Evolutionary conservation across 2,888 invertebrate genomes (phyloP).

Genomic region (Caenorhabditis sp.): DNA sequence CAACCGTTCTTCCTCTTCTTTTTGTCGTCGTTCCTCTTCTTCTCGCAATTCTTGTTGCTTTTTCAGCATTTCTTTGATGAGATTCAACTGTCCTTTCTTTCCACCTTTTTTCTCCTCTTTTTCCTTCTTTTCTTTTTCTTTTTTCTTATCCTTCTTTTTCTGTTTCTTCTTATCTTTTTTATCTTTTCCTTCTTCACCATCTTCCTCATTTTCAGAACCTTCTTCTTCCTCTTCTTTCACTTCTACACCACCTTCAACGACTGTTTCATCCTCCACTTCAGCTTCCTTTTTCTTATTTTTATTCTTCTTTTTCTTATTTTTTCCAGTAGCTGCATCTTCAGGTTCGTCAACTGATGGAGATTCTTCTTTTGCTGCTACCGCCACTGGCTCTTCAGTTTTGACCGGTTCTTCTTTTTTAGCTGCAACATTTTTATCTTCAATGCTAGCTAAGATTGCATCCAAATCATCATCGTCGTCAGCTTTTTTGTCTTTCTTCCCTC

Average conservation of each 20-base stretch:
- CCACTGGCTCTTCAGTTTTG: too few relatives aligned
- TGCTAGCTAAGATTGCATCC: constrained; percentile 55
- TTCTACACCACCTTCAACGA: constrained; percentile 27
- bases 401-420: constrained; percentile 11
- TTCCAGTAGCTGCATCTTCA: constrained; percentile 19
- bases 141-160: constrained; percentile 49
- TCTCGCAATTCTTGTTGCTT: constrained; percentile 77
- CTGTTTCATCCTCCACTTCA: constrained; percentile 10
- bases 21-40: constrained; percentile 75
- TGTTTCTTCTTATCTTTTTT: constrained; percentile 35
- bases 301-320: constrained; percentile 52
- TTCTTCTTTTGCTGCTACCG: constrained; percentile 14
- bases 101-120: constrained; percentile 39
- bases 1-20: constrained; percentile 76
- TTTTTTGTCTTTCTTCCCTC: constrained; percentile 41
- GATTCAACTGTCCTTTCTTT: constrained; percentile 43
- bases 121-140: constrained; percentile 55
- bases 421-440: constrained; percentile 28
- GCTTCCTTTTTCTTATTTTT: constrained; percentile 41
- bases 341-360: constrained; percentile 14
- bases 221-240: constrained; percentile 28
- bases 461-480: constrained; percentile 57
- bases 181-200: constrained; percentile 18
- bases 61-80: constrained; percentile 72
- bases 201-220: constrained; percentile 11